phyloP scores from a whole-genome alignment of 2,113 vertebrate genomes.

The Murina feae region DNA sequence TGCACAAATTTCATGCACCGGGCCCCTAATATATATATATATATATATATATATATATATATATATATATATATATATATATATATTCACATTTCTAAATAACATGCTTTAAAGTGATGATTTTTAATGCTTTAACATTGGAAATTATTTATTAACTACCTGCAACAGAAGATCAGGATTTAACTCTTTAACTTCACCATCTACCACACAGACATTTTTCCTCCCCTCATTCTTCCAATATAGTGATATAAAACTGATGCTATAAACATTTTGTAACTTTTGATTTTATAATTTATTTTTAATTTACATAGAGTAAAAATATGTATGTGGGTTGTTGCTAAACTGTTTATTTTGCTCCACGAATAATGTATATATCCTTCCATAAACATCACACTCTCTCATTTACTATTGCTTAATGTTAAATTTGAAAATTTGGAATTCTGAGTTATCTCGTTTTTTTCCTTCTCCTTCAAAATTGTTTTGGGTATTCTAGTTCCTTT shows the following conservation, averaged over 20 bases:
- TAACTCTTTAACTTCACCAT: background rate
- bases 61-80: background rate
- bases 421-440: background rate
- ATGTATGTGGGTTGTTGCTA: background rate
- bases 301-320: background rate
- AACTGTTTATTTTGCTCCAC: background rate
- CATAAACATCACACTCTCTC: background rate
- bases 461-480: background rate
- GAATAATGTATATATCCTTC: background rate
- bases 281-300: background rate
- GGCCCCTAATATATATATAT: too few relatives aligned
- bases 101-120: background rate
- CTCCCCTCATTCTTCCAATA: background rate
- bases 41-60: too few relatives aligned
- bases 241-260: background rate
- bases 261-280: background rate
- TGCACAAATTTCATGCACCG: too few relatives aligned
- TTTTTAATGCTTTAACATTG: background rate
- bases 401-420: background rate
- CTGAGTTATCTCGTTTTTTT: background rate
- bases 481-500: background rate
- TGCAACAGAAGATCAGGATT: background rate
- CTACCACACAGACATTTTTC: background rate
- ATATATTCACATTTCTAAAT: background rate
- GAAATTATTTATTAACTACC: background rate